A percentile compares a stretch with the other conserved stretches of the same genome.
Conservation (phyloP, 2,888 invertebrate species). For the Yponomeuta cagnagella region DNA sequence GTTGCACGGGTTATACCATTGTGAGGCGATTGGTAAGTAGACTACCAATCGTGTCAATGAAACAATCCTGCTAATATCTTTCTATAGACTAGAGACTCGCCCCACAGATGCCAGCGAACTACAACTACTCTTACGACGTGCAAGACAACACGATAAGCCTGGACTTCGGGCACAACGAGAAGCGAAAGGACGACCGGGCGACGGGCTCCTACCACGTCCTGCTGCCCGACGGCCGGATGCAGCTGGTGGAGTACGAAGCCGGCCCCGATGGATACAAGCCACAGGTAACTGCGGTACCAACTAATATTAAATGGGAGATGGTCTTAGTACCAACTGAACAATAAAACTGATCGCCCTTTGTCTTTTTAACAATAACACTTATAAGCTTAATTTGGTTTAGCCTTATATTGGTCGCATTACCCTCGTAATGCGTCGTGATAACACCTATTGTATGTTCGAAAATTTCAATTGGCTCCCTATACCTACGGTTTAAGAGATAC, state of each 20-base stretch:
- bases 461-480: too few species aligned
- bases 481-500: too few species aligned
- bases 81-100: not conserved
- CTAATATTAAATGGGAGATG: too few species aligned
- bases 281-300: constrained; percentile 47
- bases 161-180: constrained; percentile 80
- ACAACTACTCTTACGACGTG: constrained; percentile 79
- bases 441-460: too few species aligned
- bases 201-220: constrained; percentile 79
- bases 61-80: not conserved
- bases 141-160: constrained; percentile 73
- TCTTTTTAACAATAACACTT: too few species aligned
- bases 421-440: too few species aligned
- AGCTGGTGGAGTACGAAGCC: constrained; percentile 79
- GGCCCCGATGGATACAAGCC: constrained; percentile 78
- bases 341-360: too few species aligned
- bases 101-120: constrained; percentile 76
- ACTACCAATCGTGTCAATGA: not conserved
- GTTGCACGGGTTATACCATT: too few species aligned
- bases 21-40: not conserved
- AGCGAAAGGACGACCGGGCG: constrained; percentile 78
- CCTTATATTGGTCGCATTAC: too few species aligned
- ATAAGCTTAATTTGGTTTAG: too few species aligned
- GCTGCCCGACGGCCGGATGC: constrained; percentile 78
- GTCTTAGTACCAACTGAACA: too few species aligned